These are phyloP conservation scores for Zoanthus solanderi DNA, from an alignment of 92 coral and sea anemone species.

Conservation along the genomic window DNA sequence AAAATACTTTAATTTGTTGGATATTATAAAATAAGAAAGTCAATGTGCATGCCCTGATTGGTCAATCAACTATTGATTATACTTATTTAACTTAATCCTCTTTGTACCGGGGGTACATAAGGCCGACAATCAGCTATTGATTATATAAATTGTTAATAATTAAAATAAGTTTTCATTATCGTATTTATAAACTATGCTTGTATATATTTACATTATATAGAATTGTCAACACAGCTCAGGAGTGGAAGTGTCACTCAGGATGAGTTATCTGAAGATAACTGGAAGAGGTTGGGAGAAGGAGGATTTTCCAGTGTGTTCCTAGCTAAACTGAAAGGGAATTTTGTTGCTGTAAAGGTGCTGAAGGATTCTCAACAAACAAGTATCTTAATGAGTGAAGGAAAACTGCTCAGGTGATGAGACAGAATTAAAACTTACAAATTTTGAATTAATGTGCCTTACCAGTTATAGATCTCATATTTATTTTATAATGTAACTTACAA, in stretches of 20 bases:
- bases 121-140: no score
- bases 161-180: no score
- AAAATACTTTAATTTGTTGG: no score
- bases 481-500: neutral
- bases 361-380: conserved; percentile 71
- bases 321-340: conserved; percentile 89
- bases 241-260: conserved; percentile 71
- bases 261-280: conserved; percentile 69
- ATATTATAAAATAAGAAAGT: no score
- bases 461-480: neutral
- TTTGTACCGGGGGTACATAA: no score
- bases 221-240: conserved; percentile 7
- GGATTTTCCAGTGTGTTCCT: conserved; percentile 88
- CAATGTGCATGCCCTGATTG: no score
- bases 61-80: no score
- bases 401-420: conserved; percentile 75
- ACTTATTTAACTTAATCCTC: no score
- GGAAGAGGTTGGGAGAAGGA: conserved; percentile 93
- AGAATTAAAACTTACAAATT: neutral
- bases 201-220: neutral
- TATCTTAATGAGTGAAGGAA: conserved; percentile 85
- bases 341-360: conserved; percentile 93
- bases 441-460: neutral
- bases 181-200: no score
- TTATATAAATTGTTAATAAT: no score